A percentile compares a stretch with the other conserved stretches of the same genome.
Conservation (phyloP, 2,113 vertebrate species). For the Tursiops truncatus region DNA sequence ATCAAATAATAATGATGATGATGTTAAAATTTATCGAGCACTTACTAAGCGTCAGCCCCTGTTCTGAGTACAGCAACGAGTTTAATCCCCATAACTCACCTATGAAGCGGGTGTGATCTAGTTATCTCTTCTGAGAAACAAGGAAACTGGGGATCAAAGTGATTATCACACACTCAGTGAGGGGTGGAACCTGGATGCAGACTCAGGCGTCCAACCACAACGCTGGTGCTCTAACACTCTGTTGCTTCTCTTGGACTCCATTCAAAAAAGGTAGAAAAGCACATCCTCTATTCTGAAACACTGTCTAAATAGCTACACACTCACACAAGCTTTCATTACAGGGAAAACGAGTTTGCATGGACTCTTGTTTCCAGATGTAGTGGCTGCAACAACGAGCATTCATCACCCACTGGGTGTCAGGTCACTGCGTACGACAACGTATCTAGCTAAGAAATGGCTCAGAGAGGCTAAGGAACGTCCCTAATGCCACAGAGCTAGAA, state of each 20-base stretch:
- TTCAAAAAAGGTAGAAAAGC: not conserved
- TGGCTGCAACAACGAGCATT: rapidly evolving
- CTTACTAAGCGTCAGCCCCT: not conserved
- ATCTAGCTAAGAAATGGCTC: not conserved
- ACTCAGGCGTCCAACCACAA: not conserved
- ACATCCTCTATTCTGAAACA: not conserved
- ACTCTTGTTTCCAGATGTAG: not conserved
- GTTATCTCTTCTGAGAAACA: not conserved
- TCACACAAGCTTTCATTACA: not conserved
- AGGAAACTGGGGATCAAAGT: not conserved
- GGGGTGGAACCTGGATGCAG: too few relatives aligned
- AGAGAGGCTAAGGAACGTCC: not conserved
- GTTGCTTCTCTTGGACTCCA: not conserved
- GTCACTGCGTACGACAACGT: rapidly evolving
- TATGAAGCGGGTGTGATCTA: not conserved
- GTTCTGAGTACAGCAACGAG: not conserved
- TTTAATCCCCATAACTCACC: not conserved
- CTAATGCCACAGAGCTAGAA: not conserved
- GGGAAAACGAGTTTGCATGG: too few relatives aligned
- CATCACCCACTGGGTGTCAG: not conserved
- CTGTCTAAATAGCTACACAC: not conserved
- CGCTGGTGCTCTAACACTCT: not conserved
- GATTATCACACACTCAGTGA: rapidly evolving
- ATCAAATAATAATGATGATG: rapidly evolving
- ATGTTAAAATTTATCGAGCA: not conserved